Evolutionary conservation across 2,113 vertebrate species (phyloP).

Genomic region (Malurus elegans): DNA sequence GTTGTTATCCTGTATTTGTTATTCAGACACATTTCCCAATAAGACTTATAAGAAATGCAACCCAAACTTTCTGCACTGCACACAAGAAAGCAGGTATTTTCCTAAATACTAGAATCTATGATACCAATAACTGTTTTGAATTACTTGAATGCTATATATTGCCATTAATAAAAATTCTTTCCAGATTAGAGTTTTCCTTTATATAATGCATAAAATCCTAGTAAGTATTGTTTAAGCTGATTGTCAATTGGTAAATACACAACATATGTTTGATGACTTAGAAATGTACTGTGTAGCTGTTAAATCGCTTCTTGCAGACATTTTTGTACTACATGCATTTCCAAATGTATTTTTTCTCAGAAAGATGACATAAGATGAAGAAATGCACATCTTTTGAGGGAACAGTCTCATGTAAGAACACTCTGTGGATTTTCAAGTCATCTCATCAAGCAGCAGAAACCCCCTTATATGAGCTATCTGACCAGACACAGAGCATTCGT

Average conservation of each 20-base stretch:
- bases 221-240: not conserved
- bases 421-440: not conserved
- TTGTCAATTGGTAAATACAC: not conserved
- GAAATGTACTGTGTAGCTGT: not conserved
- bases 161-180: not conserved
- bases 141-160: not conserved
- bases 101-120: not conserved
- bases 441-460: not conserved
- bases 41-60: not conserved
- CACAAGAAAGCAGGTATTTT: not conserved
- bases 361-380: not conserved
- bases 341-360: not conserved
- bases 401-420: rapidly evolving
- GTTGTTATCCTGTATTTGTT: not conserved
- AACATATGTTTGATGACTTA: not conserved
- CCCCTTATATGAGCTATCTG: not conserved
- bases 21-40: not conserved
- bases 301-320: not conserved
- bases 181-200: not conserved
- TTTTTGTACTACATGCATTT: not conserved
- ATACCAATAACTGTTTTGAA: not conserved
- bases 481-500: not conserved
- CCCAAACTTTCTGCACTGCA: not conserved
- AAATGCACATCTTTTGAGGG: not conserved
- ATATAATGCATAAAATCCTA: not conserved